These are phyloP conservation scores for Drosophila tristis DNA, from an alignment of 1,140 invertebrate species.

Conservation along the genomic window DNA sequence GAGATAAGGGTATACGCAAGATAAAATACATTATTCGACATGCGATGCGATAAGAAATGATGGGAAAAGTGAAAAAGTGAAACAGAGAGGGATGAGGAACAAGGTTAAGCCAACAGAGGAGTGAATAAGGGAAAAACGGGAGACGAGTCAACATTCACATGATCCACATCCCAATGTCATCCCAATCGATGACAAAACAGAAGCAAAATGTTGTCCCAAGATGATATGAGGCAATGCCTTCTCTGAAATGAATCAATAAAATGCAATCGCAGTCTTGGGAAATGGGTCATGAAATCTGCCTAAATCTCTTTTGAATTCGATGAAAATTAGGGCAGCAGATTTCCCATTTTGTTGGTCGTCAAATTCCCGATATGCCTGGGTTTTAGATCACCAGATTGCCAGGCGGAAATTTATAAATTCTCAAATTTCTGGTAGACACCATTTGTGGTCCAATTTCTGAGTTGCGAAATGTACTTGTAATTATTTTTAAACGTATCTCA, in stretches of 20 bases:
- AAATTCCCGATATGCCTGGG: background rate
- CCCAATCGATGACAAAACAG: slow-evolving; percentile 17
- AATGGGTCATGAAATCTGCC: too few species aligned
- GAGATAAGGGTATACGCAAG: slow-evolving; percentile 28
- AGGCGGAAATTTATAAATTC: too few species aligned
- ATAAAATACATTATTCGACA: slow-evolving; percentile 15
- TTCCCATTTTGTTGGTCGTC: too few species aligned
- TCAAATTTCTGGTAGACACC: slow-evolving; percentile 6
- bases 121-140: too few species aligned
- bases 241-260: too few species aligned
- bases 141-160: slow-evolving; percentile 14
- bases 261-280: too few species aligned
- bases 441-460: slow-evolving; percentile 10
- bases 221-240: too few species aligned
- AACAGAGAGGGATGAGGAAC: slow-evolving; percentile 1
- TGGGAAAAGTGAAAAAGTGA: too few species aligned
- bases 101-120: slow-evolving; percentile 29
- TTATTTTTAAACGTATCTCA: slow-evolving; percentile 21
- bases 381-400: too few species aligned
- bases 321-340: too few species aligned
- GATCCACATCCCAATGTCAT: slow-evolving; percentile 8
- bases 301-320: too few species aligned
- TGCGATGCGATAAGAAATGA: slow-evolving; percentile 18
- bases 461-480: slow-evolving; percentile 16
- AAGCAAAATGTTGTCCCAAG: background rate